Evolutionary conservation across 2,797 vertebrate genomes (phyloP).

Genomic region (Loriculus beryllinus): DNA sequence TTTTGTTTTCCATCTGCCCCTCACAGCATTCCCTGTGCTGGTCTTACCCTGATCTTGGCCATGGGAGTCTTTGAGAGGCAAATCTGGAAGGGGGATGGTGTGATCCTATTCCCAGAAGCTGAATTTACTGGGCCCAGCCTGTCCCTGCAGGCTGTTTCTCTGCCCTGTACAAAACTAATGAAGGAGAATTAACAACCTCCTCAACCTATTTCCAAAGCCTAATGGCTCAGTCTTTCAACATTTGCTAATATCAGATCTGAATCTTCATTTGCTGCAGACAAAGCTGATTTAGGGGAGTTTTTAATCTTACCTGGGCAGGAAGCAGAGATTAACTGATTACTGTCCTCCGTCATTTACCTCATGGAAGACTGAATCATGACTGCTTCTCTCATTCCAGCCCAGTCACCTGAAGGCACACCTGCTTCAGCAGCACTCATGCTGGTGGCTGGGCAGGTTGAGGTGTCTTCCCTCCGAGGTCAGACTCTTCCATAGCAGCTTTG

Average conservation of each 20-base stretch:
- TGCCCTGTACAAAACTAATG: neutral
- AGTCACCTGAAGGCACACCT: neutral
- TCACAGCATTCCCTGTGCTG: neutral
- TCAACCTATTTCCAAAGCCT: constrained; percentile 15
- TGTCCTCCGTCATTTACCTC: neutral
- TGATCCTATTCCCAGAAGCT: neutral
- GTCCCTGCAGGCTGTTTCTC: neutral
- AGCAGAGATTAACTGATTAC: constrained; percentile 13
- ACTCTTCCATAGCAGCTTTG: neutral
- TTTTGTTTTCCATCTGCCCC: neutral
- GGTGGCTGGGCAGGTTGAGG: neutral
- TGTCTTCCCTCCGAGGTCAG: neutral
- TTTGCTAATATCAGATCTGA: neutral
- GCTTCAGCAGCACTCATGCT: neutral
- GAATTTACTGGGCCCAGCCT: neutral
- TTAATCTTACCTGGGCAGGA: constrained; percentile 6
- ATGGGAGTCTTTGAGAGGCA: neutral
- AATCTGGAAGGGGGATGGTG: neutral
- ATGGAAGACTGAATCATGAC: neutral
- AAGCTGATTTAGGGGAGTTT: constrained; percentile 13
- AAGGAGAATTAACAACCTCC: neutral
- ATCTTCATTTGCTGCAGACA: constrained; percentile 31
- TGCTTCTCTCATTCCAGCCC: neutral
- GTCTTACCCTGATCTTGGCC: neutral
- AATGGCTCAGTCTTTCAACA: neutral